Evolutionary conservation across 2,888 invertebrate species (phyloP).

Genomic region (Cheilosia pagana): DNA sequence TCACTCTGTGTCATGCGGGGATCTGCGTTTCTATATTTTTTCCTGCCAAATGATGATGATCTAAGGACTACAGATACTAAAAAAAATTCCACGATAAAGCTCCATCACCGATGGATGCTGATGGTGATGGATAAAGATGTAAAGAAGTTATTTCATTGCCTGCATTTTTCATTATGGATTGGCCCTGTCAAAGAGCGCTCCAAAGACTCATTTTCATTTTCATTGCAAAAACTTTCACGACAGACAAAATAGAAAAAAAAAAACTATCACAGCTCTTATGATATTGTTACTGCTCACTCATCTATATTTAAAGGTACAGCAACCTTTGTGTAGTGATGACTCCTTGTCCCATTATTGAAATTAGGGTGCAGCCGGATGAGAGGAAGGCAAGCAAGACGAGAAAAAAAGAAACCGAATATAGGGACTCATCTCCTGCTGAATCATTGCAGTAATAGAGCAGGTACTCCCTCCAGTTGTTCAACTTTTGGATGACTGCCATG

Average conservation of each 20-base stretch:
- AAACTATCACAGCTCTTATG: conserved; percentile 66
- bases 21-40: conserved; percentile 1
- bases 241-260: conserved; percentile 10
- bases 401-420: conserved; percentile 8
- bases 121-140: conserved; percentile 54
- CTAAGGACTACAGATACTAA: conserved; percentile 28
- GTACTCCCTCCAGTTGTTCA: conserved; percentile 39
- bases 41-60: conserved; percentile 29
- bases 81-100: conserved; percentile 59
- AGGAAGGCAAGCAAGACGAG: conserved; percentile 23
- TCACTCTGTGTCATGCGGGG: background rate
- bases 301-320: conserved; percentile 55
- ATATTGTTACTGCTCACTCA: conserved; percentile 66
- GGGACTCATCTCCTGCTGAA: conserved; percentile 72
- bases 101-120: conserved; percentile 54
- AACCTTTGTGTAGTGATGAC: conserved; percentile 66
- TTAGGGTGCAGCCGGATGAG: conserved; percentile 68
- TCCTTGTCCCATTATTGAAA: conserved; percentile 74
- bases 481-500: conserved; percentile 70
- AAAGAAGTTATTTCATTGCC: conserved; percentile 60
- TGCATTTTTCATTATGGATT: conserved; percentile 74
- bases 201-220: conserved; percentile 63
- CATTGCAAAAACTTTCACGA: conserved; percentile 50
- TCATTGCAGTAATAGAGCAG: conserved; percentile 73
- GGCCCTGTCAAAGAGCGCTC: conserved; percentile 65